A percentile compares a stretch with the other conserved stretches of the same genome.
These are phyloP conservation scores for Erpobdella octoculata DNA, from an alignment of 2,888 invertebrate species.

Conservation along the genomic window DNA sequence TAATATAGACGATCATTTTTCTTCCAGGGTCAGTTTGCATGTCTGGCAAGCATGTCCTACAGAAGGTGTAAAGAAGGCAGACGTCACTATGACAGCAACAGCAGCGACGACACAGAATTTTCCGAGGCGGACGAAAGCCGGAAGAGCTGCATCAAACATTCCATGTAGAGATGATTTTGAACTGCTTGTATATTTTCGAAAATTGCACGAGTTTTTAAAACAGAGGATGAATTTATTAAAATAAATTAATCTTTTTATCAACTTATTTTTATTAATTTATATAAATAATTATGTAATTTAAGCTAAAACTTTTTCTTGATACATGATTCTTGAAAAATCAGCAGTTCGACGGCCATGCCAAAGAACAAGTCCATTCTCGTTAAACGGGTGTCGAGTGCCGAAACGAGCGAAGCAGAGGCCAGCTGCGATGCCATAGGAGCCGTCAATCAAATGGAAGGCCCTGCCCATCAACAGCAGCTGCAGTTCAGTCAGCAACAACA, in stretches of 20 bases:
- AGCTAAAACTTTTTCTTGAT: no score
- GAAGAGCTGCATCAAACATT: conserved; percentile 37
- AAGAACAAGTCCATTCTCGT: conserved; percentile 39
- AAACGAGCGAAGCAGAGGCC: conserved; percentile 31
- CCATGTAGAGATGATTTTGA: no score
- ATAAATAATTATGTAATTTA: no score
- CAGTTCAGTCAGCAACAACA: not conserved
- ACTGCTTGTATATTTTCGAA: no score
- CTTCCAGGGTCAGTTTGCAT: not conserved
- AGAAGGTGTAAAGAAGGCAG: conserved; percentile 34
- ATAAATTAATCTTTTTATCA: no score
- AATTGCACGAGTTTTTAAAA: no score
- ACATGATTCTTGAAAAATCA: no score
- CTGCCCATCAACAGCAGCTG: not conserved
- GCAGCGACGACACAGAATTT: conserved; percentile 39
- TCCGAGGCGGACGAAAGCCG: conserved; percentile 38
- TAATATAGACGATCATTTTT: no score
- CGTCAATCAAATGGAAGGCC: not conserved
- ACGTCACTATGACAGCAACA: conserved; percentile 37
- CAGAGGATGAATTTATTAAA: no score
- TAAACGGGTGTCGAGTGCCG: conserved; percentile 30
- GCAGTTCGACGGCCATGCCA: conserved; percentile 24
- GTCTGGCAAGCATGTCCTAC: conserved; percentile 33
- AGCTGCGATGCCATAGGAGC: conserved; percentile 12
- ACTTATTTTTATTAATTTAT: no score